Evolutionary conservation across 2,113 vertebrate species (phyloP).

Genomic region (Climacteris rufus): DNA sequence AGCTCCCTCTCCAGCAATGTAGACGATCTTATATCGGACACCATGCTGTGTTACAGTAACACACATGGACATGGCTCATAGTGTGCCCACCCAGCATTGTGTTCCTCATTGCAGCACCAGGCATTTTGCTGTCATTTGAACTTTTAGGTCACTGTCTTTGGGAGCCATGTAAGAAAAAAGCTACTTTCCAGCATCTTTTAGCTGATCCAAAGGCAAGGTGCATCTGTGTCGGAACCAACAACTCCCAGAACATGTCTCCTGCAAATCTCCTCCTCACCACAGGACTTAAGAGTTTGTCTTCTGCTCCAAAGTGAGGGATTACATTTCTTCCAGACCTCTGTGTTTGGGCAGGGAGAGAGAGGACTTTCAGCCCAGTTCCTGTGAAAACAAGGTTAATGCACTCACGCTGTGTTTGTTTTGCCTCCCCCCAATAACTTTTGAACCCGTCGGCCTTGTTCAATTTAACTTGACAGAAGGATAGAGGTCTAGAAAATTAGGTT

Average conservation of each 20-base stretch:
- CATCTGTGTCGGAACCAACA: neutral
- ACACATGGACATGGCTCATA: neutral
- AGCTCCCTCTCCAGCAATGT: neutral
- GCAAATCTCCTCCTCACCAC: neutral
- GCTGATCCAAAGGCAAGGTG: neutral
- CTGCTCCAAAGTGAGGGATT: neutral
- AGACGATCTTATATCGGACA: neutral
- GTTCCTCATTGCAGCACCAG: neutral
- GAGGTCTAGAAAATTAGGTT: neutral
- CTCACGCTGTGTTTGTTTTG: neutral
- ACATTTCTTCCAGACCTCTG: neutral
- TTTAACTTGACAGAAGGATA: slow-evolving; percentile 5
- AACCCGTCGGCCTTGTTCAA: neutral
- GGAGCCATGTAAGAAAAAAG: neutral
- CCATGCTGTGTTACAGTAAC: neutral
- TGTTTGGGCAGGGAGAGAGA: neutral
- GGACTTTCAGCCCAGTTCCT: neutral
- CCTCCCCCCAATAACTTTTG: slow-evolving; percentile 3
- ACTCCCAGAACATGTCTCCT: neutral
- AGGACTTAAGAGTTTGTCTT: neutral
- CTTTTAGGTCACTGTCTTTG: neutral
- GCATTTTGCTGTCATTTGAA: neutral
- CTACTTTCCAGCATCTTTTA: neutral
- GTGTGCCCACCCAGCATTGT: fast-evolving
- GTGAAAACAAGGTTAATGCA: slow-evolving; percentile 1